phyloP scores from a whole-genome alignment of 1,140 invertebrate genomes.

The Mizuhopecten yessoensis region DNA sequence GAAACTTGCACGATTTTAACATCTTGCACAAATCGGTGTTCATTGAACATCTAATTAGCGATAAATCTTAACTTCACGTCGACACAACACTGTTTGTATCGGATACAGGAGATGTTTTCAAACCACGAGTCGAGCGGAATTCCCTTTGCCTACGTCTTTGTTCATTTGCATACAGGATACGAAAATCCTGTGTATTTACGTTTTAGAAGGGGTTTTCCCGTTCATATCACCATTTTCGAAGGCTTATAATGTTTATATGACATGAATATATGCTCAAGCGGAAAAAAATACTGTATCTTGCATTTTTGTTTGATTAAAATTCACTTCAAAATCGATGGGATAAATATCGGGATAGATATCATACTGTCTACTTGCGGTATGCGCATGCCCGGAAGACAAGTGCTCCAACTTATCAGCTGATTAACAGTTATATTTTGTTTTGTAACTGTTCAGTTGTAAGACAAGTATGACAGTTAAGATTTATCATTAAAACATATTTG shows the following conservation, averaged over 20 bases:
- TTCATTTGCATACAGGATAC: slow-evolving; percentile 73
- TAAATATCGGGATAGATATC: slow-evolving; percentile 74
- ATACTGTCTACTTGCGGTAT: slow-evolving; percentile 47
- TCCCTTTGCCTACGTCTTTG: slow-evolving; percentile 65
- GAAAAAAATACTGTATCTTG: neutral
- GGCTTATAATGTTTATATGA: neutral
- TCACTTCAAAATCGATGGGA: slow-evolving; percentile 60
- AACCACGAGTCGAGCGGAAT: slow-evolving; percentile 36
- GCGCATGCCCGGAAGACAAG: slow-evolving; percentile 69
- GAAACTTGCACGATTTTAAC: neutral
- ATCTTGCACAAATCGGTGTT: slow-evolving; percentile 3
- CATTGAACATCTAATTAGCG: slow-evolving; percentile 9
- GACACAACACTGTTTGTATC: slow-evolving; percentile 23
- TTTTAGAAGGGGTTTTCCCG: slow-evolving; percentile 65
- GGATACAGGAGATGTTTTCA: neutral
- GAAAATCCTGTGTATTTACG: slow-evolving; percentile 53
- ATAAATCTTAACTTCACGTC: slow-evolving; percentile 7
- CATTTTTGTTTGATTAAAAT: slow-evolving; percentile 56
- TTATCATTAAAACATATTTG: neutral
- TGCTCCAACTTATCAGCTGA: slow-evolving; percentile 21
- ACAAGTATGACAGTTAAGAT: neutral
- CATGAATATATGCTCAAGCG: neutral
- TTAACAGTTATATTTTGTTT: too few relatives aligned
- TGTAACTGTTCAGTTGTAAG: neutral
- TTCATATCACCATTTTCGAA: slow-evolving; percentile 11